phyloP scores from a whole-genome alignment of 2,888 invertebrate species.

The Platynereis dumerilii region DNA sequence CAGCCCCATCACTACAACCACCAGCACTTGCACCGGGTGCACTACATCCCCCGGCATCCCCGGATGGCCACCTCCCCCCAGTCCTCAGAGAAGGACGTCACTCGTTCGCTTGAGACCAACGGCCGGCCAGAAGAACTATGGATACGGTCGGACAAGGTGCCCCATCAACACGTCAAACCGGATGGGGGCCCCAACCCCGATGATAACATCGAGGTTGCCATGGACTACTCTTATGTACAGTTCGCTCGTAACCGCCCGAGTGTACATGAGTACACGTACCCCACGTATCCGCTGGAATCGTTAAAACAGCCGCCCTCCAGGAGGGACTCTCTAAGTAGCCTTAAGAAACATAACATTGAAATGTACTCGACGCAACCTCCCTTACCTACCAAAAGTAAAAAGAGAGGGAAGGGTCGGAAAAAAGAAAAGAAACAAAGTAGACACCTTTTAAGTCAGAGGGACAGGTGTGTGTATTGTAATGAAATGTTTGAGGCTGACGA shows the following conservation, averaged over 20 bases:
- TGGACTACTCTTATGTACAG: conserved; percentile 72
- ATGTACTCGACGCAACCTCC: conserved; percentile 65
- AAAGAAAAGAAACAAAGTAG: conserved; percentile 32
- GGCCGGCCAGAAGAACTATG: conserved; percentile 26
- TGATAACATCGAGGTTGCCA: conserved; percentile 31
- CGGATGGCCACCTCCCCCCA: conserved; percentile 6
- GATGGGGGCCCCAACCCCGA: conserved; percentile 25
- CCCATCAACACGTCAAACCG: conserved; percentile 18
- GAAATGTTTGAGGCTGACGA: conserved; percentile 77
- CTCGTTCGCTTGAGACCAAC: conserved; percentile 11
- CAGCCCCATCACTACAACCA: conserved; percentile 12
- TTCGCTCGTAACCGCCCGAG: conserved; percentile 69
- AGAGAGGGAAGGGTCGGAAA: conserved; percentile 45
- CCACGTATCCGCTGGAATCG: conserved; percentile 67
- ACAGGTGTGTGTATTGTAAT: conserved; percentile 66
- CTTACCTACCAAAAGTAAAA: conserved; percentile 49
- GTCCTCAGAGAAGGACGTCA: conserved; percentile 15
- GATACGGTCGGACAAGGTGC: conserved; percentile 26
- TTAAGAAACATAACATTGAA: conserved; percentile 39
- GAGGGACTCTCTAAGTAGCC: conserved; percentile 49
- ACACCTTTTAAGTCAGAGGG: conserved; percentile 42
- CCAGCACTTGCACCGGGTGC: conserved; percentile 68
- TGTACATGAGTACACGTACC: conserved; percentile 88
- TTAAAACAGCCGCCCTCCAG: conserved; percentile 45
- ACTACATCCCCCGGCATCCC: conserved; percentile 62